Conservation (phyloP, 2,113 vertebrate genomes). For the Mionectes macconnelli region DNA sequence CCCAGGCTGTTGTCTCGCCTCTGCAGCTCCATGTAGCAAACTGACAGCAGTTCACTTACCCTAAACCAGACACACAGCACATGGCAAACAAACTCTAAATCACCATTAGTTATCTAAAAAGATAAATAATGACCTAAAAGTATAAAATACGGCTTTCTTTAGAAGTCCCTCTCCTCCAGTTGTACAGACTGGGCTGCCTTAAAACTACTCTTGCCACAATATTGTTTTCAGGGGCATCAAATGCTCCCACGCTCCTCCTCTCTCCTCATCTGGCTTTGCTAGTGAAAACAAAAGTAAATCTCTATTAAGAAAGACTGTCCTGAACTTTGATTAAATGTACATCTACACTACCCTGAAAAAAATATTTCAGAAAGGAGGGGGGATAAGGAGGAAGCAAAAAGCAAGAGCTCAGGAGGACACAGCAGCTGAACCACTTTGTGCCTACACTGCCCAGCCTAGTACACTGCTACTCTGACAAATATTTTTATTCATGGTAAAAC, state of each 20-base stretch:
- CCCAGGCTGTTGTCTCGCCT: neutral
- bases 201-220: neutral
- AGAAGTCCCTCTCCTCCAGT: neutral
- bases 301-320: neutral
- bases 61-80: neutral
- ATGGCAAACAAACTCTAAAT: neutral
- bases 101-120: neutral
- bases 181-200: neutral
- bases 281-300: neutral
- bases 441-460: rapidly evolving
- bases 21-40: neutral
- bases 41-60: neutral
- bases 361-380: neutral
- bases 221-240: neutral
- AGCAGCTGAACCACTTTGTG: neutral
- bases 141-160: neutral
- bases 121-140: neutral
- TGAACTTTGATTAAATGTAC: neutral
- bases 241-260: neutral
- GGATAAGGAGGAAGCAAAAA: neutral
- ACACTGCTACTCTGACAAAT: neutral
- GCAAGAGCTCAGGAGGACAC: rapidly evolving
- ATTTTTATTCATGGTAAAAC: neutral
- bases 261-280: neutral
- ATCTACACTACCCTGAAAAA: neutral